Evolutionary conservation across 1,140 invertebrate species (phyloP).

Genomic region (Meteorus sp.): DNA sequence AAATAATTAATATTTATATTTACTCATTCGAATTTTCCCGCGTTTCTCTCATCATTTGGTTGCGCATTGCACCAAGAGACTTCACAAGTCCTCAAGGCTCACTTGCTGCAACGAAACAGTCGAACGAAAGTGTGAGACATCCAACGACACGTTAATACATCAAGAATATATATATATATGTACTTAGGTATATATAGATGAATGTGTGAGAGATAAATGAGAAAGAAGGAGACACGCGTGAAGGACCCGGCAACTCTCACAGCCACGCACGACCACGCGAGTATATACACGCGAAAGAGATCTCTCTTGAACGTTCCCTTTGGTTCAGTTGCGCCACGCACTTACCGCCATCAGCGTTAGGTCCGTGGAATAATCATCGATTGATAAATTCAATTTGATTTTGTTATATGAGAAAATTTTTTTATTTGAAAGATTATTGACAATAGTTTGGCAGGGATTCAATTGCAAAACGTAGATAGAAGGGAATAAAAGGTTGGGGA

Average conservation of each 20-base stretch:
- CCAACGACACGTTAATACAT: not conserved
- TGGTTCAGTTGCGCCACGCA: slow-evolving; percentile 1
- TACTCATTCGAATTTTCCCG: not conserved
- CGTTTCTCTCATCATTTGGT: too few species aligned
- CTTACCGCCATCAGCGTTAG: not conserved
- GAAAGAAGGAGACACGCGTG: slow-evolving; percentile 12
- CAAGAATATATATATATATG: not conserved
- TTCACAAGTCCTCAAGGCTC: not conserved
- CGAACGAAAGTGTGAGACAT: not conserved
- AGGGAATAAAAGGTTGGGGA: not conserved
- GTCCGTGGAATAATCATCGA: not conserved
- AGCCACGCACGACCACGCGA: slow-evolving; percentile 19
- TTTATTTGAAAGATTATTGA: too few species aligned
- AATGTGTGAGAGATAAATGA: not conserved
- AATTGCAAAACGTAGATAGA: too few species aligned
- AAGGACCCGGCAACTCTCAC: slow-evolving; percentile 13
- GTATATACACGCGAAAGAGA: slow-evolving; percentile 1
- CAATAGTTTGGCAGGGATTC: too few species aligned
- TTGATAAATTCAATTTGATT: not conserved
- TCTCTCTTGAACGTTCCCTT: slow-evolving; percentile 9
- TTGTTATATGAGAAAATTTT: too few species aligned
- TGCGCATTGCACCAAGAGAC: not conserved
- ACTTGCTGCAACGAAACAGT: not conserved
- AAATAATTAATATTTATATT: too few species aligned
- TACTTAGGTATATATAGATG: not conserved